Evolutionary conservation across 1,140 invertebrate species (phyloP), one percentile per base, ranked within the genome.

Genomic region (Lysiphlebus fabarum): DNA sequence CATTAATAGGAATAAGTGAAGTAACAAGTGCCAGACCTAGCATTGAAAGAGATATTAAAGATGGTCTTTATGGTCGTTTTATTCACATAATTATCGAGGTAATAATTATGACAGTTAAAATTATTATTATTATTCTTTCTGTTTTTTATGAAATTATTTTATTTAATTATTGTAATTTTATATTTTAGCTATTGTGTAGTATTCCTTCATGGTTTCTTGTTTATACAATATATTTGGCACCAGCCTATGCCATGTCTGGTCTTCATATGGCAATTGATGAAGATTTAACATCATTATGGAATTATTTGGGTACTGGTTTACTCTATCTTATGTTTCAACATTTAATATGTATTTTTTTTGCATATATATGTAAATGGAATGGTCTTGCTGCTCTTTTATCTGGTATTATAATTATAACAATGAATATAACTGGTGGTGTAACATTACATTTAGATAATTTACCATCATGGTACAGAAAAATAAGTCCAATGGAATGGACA

Each of bases 171-270:
- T 0, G 1, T 38, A 37, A 41, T 59, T 54, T 58, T 63, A 48
- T 62, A 56, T 80, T 80, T 43, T 70, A 87, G 86, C 75, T 84
- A 6, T 60, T 85, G 7, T 84, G 84, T 66, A 84, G 82, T 61
- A 68, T 87, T 34, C 78, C 84, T 63, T 84, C 87, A 7, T 85
- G 87, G 51, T 73, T 77, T 77, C 61, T 85, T 83, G 84, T 92
- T 6, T 93, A 90, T 81, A 65, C 93, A 53, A 87, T 90, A 1
- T 95, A 91, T 70, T 70, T 93, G 17, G 85, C 93, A 34, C 93
- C 93, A 12, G 91, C 90, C 10, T 95, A 92, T 70, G 90, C 90
- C 14, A 95, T 95, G 92, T 88, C 89, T 8, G 91, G 92, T 0
- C 78, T 95, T 0, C 80, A 85, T 42, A 44, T 78, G 1, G 69